Evolutionary conservation across 2,888 invertebrate species (phyloP), one percentile per base, ranked within the genome.

Genomic region (Neoaliturus tenellus): DNA sequence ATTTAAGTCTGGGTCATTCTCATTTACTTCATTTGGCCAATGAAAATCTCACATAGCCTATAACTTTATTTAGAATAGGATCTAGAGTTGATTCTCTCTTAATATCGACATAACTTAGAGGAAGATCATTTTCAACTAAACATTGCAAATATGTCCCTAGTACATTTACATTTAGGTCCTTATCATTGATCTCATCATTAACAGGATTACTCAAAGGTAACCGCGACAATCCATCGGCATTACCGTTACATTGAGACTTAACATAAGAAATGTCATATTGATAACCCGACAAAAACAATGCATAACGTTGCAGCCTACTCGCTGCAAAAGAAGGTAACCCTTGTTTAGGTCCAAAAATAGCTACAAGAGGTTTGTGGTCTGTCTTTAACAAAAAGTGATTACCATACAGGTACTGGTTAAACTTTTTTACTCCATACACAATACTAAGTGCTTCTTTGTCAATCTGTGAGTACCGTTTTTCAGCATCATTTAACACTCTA

Each of bases 281-380:
- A 69, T 81, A 81, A 25, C 31, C 41, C 1, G 62, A 25, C n/a
- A 81, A 17, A 44, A 67, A 81, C 48, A 81, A 44, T 25, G 67
- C 81, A 81, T 69, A 67, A 23, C 81, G 31, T 44, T 81, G 81
- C 8, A 81, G 44, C 31, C 81, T 62, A 33, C 67, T 62, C 8
- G 81, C 81, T 2, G 81, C 81, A 81, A 35, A 81, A 25, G 41
- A 41, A 35, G 81, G 81, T 44, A 81, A 41, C 1, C 67, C 81
- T 39, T 62, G 25, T 41, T 81, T 69, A 20, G 67, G 25, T 10
- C 81, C 67, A 81, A 81, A 39, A 33, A 48, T 48, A 2, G 14
- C n/a, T 14, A 48, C 48, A 3, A 48, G 39, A 4, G 71, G 71
- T 31, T 71, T 71, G 31, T 71, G 71, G 31, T 71, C 71, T 4